phyloP scores from a whole-genome alignment of 2,797 vertebrate species.

The Sebastes nivosus region DNA sequence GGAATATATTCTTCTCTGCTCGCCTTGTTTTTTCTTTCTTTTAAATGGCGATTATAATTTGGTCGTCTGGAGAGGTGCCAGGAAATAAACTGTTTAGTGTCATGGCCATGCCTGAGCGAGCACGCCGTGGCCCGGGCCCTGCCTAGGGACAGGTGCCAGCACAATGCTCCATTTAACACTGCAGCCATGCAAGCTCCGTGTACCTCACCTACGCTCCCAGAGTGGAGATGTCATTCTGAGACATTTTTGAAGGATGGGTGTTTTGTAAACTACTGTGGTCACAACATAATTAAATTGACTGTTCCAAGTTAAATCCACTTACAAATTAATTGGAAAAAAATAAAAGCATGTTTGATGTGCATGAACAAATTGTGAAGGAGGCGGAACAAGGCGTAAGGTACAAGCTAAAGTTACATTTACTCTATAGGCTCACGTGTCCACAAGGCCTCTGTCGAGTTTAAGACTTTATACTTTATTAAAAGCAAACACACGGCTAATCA shows the following conservation, averaged over 20 bases:
- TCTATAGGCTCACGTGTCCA: neutral
- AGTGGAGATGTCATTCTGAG: slow-evolving; percentile 16
- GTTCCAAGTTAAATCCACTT: neutral
- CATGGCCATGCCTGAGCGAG: slow-evolving; percentile 63
- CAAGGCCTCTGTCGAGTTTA: slow-evolving; percentile 27
- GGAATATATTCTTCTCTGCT: slow-evolving; percentile 72
- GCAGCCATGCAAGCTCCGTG: slow-evolving; percentile 57
- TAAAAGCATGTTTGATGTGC: neutral
- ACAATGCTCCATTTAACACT: slow-evolving; percentile 71
- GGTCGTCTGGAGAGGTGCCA: slow-evolving; percentile 69
- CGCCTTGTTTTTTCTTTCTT: slow-evolving; percentile 60
- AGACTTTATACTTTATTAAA: slow-evolving; percentile 70
- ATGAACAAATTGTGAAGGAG: neutral
- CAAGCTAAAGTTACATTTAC: slow-evolving; percentile 10
- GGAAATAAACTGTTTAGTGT: slow-evolving; percentile 73
- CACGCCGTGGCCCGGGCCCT: slow-evolving; percentile 33
- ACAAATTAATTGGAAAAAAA: slow-evolving; percentile 2
- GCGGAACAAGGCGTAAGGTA: neutral
- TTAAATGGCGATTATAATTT: slow-evolving; percentile 71
- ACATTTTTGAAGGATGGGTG: slow-evolving; percentile 12
- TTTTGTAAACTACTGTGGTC: slow-evolving; percentile 30
- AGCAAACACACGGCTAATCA: slow-evolving; percentile 74
- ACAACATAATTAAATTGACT: slow-evolving; percentile 37
- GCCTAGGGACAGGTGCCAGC: slow-evolving; percentile 66
- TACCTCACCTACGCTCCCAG: slow-evolving; percentile 40